A percentile compares a stretch with the other conserved stretches of the same genome.
phyloP scores from a whole-genome alignment of 53 echinoderm and acorn worm genomes.

The Actinopyga echinites region DNA sequence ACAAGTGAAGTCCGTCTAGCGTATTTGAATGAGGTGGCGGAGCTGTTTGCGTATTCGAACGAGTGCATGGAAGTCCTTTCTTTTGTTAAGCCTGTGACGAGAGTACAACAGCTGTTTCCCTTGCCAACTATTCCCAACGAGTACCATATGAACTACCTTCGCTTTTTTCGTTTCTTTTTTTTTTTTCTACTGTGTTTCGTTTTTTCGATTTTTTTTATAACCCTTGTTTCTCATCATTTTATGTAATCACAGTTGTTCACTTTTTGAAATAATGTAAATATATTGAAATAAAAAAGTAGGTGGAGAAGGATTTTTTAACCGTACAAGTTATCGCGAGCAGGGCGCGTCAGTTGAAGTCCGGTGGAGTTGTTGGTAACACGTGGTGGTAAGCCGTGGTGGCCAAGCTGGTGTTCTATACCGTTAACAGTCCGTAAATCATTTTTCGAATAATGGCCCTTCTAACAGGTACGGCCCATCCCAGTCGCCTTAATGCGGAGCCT shows the following conservation, averaged over 20 bases:
- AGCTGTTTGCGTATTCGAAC: constrained; percentile 14
- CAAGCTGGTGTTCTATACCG: not conserved
- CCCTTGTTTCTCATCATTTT: constrained; percentile 34
- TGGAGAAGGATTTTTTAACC: constrained; percentile 10
- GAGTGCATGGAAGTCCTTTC: constrained; percentile 19
- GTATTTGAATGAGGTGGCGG: constrained; percentile 28
- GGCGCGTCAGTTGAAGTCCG: constrained; percentile 26
- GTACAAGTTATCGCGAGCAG: not conserved
- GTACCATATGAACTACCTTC: constrained; percentile 33
- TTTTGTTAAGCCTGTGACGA: constrained; percentile 22
- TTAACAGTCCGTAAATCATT: constrained; percentile 19
- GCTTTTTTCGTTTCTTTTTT: not conserved
- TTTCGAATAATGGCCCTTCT: constrained; percentile 15
- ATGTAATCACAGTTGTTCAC: constrained; percentile 47
- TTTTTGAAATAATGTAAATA: constrained; percentile 25
- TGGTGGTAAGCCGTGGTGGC: constrained; percentile 19
- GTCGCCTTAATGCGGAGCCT: constrained; percentile 4
- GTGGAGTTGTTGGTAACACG: constrained; percentile 30
- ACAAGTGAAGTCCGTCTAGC: constrained; percentile 29
- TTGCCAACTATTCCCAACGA: constrained; percentile 16
- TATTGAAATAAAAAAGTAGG: constrained; percentile 14
- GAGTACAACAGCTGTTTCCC: not conserved
- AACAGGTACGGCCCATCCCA: not conserved
- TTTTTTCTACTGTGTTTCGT: not conserved
- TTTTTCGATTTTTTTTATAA: constrained; percentile 9